Conservation (phyloP, 2,888 invertebrate species). For the Ernsta delagoae region DNA sequence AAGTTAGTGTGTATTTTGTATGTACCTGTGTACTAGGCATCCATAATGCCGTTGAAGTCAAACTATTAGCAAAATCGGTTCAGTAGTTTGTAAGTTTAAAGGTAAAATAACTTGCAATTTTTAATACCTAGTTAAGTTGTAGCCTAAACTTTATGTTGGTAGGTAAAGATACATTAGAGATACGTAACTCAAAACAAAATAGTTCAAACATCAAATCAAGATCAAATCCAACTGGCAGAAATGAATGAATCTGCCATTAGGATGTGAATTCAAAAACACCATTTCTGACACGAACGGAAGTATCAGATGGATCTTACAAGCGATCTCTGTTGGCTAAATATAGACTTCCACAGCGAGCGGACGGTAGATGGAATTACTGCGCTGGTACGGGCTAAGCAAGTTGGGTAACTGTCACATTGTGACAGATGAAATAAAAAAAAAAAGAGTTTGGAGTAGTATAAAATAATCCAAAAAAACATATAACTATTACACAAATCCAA, state of each 20-base stretch:
- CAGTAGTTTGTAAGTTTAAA: no score
- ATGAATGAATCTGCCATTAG: slow-evolving; percentile 5
- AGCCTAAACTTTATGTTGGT: no score
- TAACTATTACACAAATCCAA: no score
- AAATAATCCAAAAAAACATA: no score
- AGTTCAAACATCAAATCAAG: slow-evolving; percentile 8
- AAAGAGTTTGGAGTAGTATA: no score
- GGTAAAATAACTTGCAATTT: no score
- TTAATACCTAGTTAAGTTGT: no score
- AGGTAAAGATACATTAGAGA: no score
- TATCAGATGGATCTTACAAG: slow-evolving; percentile 32
- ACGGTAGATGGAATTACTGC: slow-evolving; percentile 28
- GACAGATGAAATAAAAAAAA: background rate
- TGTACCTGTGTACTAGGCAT: no score
- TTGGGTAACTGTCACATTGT: background rate
- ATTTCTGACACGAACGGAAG: slow-evolving; percentile 32
- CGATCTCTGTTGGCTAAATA: slow-evolving; percentile 27
- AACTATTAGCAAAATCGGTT: no score
- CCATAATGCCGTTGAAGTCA: background rate
- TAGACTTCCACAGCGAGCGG: slow-evolving; percentile 11
- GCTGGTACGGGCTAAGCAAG: slow-evolving; percentile 23
- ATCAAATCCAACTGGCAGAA: background rate
- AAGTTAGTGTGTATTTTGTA: background rate
- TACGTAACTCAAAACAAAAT: background rate
- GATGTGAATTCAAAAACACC: slow-evolving; percentile 22